Evolutionary conservation across 2,113 vertebrate species (phyloP), one percentile per base, ranked within the genome.

Genomic region (Antidorcas marsupialis): DNA sequence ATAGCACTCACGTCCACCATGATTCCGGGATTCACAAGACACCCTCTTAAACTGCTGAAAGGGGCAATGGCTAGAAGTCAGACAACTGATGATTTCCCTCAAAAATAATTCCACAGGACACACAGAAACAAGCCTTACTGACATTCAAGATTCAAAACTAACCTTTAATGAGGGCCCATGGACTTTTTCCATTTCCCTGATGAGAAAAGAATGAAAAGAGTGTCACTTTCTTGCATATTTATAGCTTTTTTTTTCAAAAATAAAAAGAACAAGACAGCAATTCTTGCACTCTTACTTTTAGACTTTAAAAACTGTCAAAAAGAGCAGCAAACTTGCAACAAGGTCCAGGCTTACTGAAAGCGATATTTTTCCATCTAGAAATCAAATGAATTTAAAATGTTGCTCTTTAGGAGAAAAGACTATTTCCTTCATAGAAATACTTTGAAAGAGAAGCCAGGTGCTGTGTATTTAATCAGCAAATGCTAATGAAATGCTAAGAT

Each of bases 331-430:
- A 91, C 59, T 97, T 88, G 57, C 87, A 95, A 57, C 36, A 95
- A 64, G 92, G 57, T 89, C 87, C 92, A 62, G 45, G 64, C 92
- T 82, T 96, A 93, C 76, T 23, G 87, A 97, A 87, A 98, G 76
- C 50, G 94, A 52, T 39, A 94, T 36, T 96, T 87, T 98, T 92
- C 96, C 94, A 97, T 94, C 39, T 64, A 83, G 59, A 97, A 97
- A 92, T 53, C 39, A 97, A 92, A 79, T 98, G 93, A 98, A 96
- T 39, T 76, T 98, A 96, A 92, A 97, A 96, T 93, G 74, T 95
- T 97, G 62, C 95, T 97, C 39, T 91, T 88, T 94, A 89, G 39
- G 60, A 86, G 45, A 94, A 53, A 94, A 95, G 71, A 59, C 45
- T 5, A 87, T 62, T 74, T 94, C 59, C 43, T 95, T 57, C 33